phyloP scores from a whole-genome alignment of 2,888 invertebrate species.

The Epiblema foenella region DNA sequence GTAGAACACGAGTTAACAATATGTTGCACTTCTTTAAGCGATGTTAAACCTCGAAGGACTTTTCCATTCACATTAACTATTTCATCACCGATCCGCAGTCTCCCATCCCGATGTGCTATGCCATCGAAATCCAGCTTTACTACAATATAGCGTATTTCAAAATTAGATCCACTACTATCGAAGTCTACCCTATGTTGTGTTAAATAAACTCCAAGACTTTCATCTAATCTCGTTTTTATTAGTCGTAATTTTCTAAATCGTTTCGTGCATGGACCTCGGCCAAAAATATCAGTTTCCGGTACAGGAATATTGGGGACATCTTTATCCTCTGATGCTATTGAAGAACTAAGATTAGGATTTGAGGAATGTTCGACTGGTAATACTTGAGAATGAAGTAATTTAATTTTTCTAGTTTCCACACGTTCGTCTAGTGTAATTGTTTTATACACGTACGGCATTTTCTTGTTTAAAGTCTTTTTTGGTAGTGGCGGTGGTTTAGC shows the following conservation, averaged over 20 bases:
- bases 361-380: slow-evolving; percentile 68
- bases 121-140: slow-evolving; percentile 87
- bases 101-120: slow-evolving; percentile 91
- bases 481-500: slow-evolving; percentile 78
- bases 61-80: slow-evolving; percentile 95
- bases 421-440: slow-evolving; percentile 80
- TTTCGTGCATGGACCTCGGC: slow-evolving; percentile 85
- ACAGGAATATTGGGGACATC: slow-evolving; percentile 60
- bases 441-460: slow-evolving; percentile 75
- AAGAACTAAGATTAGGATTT: slow-evolving; percentile 64
- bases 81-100: slow-evolving; percentile 93
- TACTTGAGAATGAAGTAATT: slow-evolving; percentile 78
- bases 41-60: slow-evolving; percentile 89
- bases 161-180: slow-evolving; percentile 78
- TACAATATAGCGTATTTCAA: slow-evolving; percentile 86
- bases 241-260: slow-evolving; percentile 87
- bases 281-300: slow-evolving; percentile 74
- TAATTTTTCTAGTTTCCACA: slow-evolving; percentile 80
- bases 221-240: slow-evolving; percentile 87
- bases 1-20: slow-evolving; percentile 83
- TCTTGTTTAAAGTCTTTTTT: slow-evolving; percentile 77
- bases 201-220: slow-evolving; percentile 89
- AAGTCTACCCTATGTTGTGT: slow-evolving; percentile 87
- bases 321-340: slow-evolving; percentile 63
- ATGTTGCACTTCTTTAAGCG: slow-evolving; percentile 87